phyloP scores from a whole-genome alignment of 2,888 invertebrate genomes.

The Blera fallax region DNA sequence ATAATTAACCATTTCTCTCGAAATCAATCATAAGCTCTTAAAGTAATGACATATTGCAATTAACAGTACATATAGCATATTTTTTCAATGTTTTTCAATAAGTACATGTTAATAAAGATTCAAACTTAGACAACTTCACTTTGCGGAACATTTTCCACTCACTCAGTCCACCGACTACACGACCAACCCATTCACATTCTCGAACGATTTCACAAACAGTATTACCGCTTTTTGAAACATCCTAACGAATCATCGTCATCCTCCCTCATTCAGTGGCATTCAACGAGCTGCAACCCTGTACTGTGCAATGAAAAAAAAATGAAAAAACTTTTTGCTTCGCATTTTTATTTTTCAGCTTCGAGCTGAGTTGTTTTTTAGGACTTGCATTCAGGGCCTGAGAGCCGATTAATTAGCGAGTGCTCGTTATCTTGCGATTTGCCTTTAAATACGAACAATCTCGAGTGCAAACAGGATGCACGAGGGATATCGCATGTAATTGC shows the following conservation, averaged over 20 bases:
- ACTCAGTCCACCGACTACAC: conserved; percentile 9
- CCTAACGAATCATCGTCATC: conserved; percentile 44
- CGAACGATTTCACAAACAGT: conserved; percentile 73
- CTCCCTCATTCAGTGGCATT: conserved; percentile 21
- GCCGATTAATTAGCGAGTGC: conserved; percentile 72
- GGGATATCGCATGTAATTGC: conserved; percentile 73
- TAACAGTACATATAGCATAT: conserved; percentile 4
- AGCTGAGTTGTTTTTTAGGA: conserved; percentile 43
- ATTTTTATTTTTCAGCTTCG: conserved; percentile 51
- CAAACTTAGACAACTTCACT: conserved; percentile 29
- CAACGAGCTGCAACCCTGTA: conserved; percentile 28
- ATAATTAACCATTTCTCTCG: conserved; percentile 28
- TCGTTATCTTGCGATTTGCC: conserved; percentile 71
- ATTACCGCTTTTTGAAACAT: conserved; percentile 57
- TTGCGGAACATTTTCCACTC: conserved; percentile 25
- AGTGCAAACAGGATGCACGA: conserved; percentile 64
- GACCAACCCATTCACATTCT: conserved; percentile 59
- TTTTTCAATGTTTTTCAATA: conserved; percentile 2
- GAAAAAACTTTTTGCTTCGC: conserved; percentile 49
- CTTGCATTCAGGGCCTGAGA: conserved; percentile 58
- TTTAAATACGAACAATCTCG: conserved; percentile 68
- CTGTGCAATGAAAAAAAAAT: conserved; percentile 4
- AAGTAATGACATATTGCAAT: conserved; percentile 20
- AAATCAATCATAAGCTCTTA: conserved; percentile 18
- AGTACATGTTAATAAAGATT: conserved; percentile 23